These are phyloP conservation scores for Todiramphus saurophagus DNA, from an alignment of 2,113 vertebrate species.

Conservation along the genomic window DNA sequence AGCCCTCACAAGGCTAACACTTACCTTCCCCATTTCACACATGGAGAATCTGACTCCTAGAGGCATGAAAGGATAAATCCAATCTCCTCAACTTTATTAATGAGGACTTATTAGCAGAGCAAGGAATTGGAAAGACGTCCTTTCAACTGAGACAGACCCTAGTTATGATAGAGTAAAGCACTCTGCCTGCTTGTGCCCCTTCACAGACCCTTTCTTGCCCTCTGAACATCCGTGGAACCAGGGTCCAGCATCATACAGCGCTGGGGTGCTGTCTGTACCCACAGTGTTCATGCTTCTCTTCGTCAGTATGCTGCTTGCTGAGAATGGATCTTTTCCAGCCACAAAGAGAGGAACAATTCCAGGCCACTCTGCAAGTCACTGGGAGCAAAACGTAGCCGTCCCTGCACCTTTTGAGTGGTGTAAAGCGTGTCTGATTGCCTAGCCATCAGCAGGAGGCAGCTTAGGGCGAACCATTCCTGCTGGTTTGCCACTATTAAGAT, in stretches of 20 bases:
- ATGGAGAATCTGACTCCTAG: background rate
- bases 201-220: background rate
- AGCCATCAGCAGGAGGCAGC: conserved; percentile 27
- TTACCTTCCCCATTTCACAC: background rate
- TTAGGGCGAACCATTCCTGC: conserved; percentile 13
- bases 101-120: background rate
- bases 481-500: conserved; percentile 24
- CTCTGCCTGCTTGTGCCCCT: background rate
- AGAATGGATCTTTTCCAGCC: background rate
- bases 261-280: background rate
- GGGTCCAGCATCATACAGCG: background rate
- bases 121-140: background rate
- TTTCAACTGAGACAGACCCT: background rate
- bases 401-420: background rate
- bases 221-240: accelerated
- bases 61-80: background rate
- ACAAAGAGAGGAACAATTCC: background rate
- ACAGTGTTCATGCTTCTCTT: background rate
- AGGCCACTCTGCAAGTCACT: background rate
- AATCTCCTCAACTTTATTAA: background rate
- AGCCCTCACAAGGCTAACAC: background rate
- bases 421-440: background rate
- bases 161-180: background rate
- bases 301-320: too few species aligned
- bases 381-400: background rate